Percentiles rank a stretch among this genome's conserved stretches.
These are phyloP conservation scores for Tauraco hartlaubi DNA, from an alignment of 2,797 vertebrate species.

Conservation along the genomic window DNA sequence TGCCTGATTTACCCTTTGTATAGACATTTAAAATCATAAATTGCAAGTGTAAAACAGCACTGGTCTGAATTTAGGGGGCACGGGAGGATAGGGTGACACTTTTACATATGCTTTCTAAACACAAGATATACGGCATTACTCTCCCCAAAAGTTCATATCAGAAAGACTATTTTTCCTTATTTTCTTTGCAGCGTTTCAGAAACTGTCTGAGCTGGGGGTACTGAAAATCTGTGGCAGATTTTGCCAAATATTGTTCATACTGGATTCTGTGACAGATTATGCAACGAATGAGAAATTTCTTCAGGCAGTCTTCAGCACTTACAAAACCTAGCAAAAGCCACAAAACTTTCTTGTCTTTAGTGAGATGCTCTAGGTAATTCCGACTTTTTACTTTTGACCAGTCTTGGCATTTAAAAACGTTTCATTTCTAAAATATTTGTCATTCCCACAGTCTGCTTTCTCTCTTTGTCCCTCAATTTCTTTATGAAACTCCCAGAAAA, in stretches of 20 bases:
- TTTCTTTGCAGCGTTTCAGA: neutral
- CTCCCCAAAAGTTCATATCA: fast-evolving
- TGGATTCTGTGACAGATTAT: neutral
- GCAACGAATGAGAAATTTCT: neutral
- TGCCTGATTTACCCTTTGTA: neutral
- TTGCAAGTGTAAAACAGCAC: neutral
- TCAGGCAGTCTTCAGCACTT: neutral
- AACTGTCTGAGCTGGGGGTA: neutral
- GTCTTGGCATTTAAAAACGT: neutral
- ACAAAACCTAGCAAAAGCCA: neutral
- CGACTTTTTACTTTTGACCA: neutral
- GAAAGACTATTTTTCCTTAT: neutral
- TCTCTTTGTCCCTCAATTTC: neutral
- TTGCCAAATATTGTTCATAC: neutral
- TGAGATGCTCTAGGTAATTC: neutral
- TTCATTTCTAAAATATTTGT: neutral
- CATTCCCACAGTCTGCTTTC: neutral
- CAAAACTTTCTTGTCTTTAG: neutral
- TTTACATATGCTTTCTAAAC: neutral
- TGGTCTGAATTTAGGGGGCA: neutral
- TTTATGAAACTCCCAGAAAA: neutral
- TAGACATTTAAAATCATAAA: neutral
- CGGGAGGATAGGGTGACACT: neutral
- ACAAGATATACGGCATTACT: neutral
- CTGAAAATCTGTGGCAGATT: neutral